phyloP scores from a whole-genome alignment of 2,113 vertebrate genomes.

The Eclectus roratus region DNA sequence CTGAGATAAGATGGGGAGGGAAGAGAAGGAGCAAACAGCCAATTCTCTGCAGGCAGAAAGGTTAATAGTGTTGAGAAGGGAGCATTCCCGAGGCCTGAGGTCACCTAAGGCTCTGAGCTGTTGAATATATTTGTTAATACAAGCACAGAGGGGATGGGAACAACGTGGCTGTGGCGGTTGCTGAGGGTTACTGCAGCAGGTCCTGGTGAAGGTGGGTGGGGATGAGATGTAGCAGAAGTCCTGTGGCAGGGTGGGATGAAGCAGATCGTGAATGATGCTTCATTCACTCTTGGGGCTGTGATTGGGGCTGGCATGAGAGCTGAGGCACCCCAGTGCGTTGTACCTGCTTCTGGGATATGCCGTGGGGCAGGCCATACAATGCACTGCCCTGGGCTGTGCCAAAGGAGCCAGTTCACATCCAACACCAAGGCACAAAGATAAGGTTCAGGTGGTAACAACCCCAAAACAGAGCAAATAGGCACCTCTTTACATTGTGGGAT shows the following conservation, averaged over 20 bases:
- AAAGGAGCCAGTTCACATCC: neutral
- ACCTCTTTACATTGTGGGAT: neutral
- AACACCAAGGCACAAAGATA: fast-evolving
- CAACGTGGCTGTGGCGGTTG: fast-evolving
- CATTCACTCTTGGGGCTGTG: neutral
- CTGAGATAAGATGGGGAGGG: neutral
- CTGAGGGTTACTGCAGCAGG: neutral
- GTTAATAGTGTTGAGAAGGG: conserved; percentile 30
- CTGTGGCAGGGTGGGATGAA: fast-evolving
- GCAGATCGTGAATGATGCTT: neutral
- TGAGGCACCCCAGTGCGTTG: neutral
- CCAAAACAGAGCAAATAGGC: neutral
- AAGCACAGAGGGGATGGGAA: neutral
- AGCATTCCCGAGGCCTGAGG: neutral
- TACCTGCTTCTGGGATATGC: neutral
- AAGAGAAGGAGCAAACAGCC: neutral
- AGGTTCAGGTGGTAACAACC: neutral
- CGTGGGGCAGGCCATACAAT: neutral
- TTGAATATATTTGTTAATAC: neutral
- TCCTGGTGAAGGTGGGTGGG: fast-evolving
- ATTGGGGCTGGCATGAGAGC: fast-evolving
- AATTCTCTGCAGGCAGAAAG: conserved; percentile 23
- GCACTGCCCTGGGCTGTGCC: neutral
- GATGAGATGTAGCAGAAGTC: neutral
- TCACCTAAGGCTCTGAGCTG: neutral